phyloP scores from a whole-genome alignment of 2,113 vertebrate species.

The Elephas maximus region DNA sequence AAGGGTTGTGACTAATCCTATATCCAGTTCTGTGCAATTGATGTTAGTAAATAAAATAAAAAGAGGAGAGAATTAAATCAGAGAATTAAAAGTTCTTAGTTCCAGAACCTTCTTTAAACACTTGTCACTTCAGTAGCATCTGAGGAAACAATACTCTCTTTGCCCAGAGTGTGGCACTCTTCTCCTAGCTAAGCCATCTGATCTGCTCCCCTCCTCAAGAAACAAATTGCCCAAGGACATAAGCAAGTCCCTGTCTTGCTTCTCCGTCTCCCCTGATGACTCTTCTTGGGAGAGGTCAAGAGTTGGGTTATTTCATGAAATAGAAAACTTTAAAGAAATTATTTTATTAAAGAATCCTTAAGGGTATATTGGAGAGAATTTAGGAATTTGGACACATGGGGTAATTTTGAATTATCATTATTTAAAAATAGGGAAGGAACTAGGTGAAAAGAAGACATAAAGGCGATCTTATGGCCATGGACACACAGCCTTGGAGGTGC shows the following conservation, averaged over 20 bases:
- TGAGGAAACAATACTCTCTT: neutral
- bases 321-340: constrained; percentile 58
- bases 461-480: too few species aligned
- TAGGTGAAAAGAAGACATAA: neutral
- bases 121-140: neutral
- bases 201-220: neutral
- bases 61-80: neutral
- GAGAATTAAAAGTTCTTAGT: neutral
- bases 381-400: neutral
- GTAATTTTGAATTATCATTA: neutral
- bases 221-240: neutral
- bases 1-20: neutral
- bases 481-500: neutral
- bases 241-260: constrained; percentile 53
- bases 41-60: neutral
- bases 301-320: constrained; percentile 66
- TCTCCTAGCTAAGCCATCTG: neutral
- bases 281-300: constrained; percentile 34
- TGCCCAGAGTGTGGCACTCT: constrained; percentile 82
- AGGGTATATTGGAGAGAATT: neutral
- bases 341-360: constrained; percentile 48
- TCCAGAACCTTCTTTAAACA: neutral
- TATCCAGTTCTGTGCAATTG: neutral
- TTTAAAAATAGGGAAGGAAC: neutral
- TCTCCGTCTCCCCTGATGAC: constrained; percentile 63